A percentile compares a stretch with the other conserved stretches of the same genome.
phyloP scores from a whole-genome alignment of 2,888 invertebrate genomes.

The Stenchaetothrips biformis region DNA sequence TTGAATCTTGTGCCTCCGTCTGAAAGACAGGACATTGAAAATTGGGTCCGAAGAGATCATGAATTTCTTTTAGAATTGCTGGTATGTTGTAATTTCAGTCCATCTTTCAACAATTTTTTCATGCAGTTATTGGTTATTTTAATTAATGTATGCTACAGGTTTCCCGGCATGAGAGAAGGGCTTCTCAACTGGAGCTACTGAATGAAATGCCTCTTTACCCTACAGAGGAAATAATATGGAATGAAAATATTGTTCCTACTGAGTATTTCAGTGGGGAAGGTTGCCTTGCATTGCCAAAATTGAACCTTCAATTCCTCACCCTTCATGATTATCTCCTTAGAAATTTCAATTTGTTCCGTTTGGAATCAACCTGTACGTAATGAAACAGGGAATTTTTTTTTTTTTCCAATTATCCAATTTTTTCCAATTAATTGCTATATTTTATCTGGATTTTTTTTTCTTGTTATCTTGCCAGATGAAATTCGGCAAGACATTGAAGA shows the following conservation, averaged over 20 bases:
- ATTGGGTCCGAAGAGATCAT: slow-evolving; percentile 75
- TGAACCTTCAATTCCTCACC: slow-evolving; percentile 96
- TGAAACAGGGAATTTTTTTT: slow-evolving; percentile 28
- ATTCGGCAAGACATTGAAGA: slow-evolving; percentile 98
- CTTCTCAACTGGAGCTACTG: slow-evolving; percentile 87
- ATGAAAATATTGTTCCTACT: slow-evolving; percentile 96
- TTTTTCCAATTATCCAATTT: slow-evolving; percentile 23
- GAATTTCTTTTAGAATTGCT: slow-evolving; percentile 79
- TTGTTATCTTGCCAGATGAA: slow-evolving; percentile 66
- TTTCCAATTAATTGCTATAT: slow-evolving; percentile 26
- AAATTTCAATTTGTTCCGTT: slow-evolving; percentile 93
- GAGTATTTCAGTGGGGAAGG: slow-evolving; percentile 96
- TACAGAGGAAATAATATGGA: slow-evolving; percentile 97
- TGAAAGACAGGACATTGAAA: slow-evolving; percentile 60
- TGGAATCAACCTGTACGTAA: slow-evolving; percentile 92
- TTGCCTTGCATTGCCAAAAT: slow-evolving; percentile 90
- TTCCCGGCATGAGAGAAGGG: slow-evolving; percentile 78
- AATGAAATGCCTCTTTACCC: slow-evolving; percentile 99
- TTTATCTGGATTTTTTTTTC: slow-evolving; percentile 7
- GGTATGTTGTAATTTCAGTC: slow-evolving; percentile 51
- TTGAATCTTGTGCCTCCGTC: slow-evolving; percentile 77
- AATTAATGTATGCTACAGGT: slow-evolving; percentile 49
- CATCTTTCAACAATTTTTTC: slow-evolving; percentile 19
- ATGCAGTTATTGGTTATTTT: not conserved
- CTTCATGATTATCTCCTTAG: slow-evolving; percentile 94